Conservation (phyloP, 1,140 invertebrate species). For the Drosophila elegans region DNA sequence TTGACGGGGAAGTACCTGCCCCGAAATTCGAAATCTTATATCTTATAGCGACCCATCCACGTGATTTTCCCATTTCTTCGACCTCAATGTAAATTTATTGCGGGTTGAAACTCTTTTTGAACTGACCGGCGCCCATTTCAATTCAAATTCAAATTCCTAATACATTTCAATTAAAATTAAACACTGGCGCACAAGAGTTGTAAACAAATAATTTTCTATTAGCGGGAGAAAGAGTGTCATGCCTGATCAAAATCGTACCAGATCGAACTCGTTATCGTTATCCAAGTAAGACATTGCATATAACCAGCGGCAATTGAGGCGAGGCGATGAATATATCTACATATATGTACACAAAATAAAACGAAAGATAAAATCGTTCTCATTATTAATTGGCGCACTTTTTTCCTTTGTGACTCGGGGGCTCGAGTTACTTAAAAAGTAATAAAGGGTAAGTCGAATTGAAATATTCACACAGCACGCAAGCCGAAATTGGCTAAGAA, state of each 20-base stretch:
- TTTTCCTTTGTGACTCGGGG: conserved; percentile 46
- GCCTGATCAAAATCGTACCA: conserved; percentile 69
- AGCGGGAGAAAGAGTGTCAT: conserved; percentile 43
- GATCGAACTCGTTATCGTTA: conserved; percentile 79
- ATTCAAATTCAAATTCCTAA: conserved; percentile 47
- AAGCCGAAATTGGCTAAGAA: conserved; percentile 22
- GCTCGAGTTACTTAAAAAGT: conserved; percentile 57
- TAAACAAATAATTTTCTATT: conserved; percentile 83
- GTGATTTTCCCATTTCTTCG: conserved; percentile 27
- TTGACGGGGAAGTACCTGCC: conserved; percentile 7
- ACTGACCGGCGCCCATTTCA: conserved; percentile 41
- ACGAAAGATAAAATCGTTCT: conserved; percentile 60
- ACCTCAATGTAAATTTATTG: conserved; percentile 58
- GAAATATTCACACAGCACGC: conserved; percentile 32
- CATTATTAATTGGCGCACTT: conserved; percentile 63
- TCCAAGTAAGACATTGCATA: conserved; percentile 62
- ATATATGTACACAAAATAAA: not conserved
- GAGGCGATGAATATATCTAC: conserved; percentile 28
- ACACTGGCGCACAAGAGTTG: conserved; percentile 46
- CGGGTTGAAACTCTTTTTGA: conserved; percentile 33
- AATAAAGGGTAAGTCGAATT: conserved; percentile 43
- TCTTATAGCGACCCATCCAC: not conserved
- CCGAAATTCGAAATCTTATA: conserved; percentile 3
- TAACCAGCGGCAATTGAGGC: conserved; percentile 49
- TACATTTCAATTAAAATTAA: conserved; percentile 76